A percentile compares a stretch with the other conserved stretches of the same genome.
Conservation (phyloP, 35 echinoderm and acorn worm species). For the Eucidaris tribuloides region DNA sequence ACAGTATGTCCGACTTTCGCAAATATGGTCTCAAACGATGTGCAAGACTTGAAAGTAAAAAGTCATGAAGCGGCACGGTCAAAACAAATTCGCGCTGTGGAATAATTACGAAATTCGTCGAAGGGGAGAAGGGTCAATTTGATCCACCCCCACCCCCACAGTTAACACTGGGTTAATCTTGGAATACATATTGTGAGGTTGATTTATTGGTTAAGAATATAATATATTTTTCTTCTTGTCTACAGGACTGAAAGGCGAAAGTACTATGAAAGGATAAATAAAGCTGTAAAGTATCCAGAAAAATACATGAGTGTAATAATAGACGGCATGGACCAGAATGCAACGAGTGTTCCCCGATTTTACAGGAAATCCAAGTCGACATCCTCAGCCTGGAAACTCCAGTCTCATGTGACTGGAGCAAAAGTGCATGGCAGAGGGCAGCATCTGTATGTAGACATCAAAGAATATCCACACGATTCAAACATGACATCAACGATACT, state of each 20-base stretch:
- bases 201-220: not conserved
- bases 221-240: not conserved
- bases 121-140: too few species aligned
- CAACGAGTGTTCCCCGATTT: conserved; percentile 10
- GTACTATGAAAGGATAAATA: conserved; percentile 45
- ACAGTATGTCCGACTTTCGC: too few species aligned
- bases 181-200: not conserved
- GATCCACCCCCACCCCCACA: too few species aligned
- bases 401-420: conserved; percentile 36
- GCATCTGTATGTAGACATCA: conserved; percentile 37
- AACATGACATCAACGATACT: conserved; percentile 40
- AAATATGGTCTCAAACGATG: too few species aligned
- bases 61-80: too few species aligned
- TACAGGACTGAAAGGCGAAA: conserved; percentile 32
- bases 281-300: conserved; percentile 4
- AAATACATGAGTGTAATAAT: conserved; percentile 51
- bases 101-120: too few species aligned
- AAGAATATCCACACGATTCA: conserved; percentile 43
- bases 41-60: too few species aligned
- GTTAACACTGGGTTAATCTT: too few species aligned
- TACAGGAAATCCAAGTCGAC: not conserved
- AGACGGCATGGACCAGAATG: conserved; percentile 56
- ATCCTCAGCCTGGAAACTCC: conserved; percentile 26
- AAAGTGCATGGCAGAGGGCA: conserved; percentile 44
- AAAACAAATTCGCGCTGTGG: too few species aligned